These are phyloP conservation scores for Samia ricini DNA, from an alignment of 1,140 invertebrate genomes.

Conservation along the genomic window DNA sequence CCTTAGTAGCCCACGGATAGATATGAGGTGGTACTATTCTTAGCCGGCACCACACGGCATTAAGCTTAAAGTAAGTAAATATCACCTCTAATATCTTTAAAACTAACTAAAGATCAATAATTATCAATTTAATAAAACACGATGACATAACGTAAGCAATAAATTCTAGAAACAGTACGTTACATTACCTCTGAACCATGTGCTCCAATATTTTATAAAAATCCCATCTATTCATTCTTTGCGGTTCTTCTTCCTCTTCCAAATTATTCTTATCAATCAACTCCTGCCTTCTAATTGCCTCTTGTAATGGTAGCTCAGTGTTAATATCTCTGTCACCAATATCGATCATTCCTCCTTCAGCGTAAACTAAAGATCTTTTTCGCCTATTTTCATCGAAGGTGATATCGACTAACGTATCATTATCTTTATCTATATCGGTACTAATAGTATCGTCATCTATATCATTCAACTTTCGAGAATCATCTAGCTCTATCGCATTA, in stretches of 20 bases:
- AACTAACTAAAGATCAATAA: background rate
- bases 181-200: constrained; percentile 68
- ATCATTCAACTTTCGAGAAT: constrained; percentile 31
- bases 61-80: too few species aligned
- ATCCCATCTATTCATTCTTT: constrained; percentile 79
- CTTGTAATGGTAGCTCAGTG: constrained; percentile 49
- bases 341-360: constrained; percentile 55
- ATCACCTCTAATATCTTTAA: too few species aligned
- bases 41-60: too few species aligned
- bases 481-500: constrained; percentile 27
- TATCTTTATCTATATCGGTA: constrained; percentile 18
- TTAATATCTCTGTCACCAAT: constrained; percentile 31
- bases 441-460: constrained; percentile 20
- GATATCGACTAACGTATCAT: constrained; percentile 59
- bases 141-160: too few species aligned
- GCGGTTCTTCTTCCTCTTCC: constrained; percentile 53
- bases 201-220: constrained; percentile 81
- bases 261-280: constrained; percentile 50
- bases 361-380: constrained; percentile 51
- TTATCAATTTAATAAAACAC: too few species aligned
- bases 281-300: constrained; percentile 64
- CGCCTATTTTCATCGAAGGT: constrained; percentile 56
- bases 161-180: too few species aligned
- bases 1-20: too few species aligned
- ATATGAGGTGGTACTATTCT: too few species aligned